Percentiles rank a stretch among this genome's conserved stretches.
phyloP scores from a whole-genome alignment of 2,888 invertebrate genomes.

The Pandemis cinnamomeana region DNA sequence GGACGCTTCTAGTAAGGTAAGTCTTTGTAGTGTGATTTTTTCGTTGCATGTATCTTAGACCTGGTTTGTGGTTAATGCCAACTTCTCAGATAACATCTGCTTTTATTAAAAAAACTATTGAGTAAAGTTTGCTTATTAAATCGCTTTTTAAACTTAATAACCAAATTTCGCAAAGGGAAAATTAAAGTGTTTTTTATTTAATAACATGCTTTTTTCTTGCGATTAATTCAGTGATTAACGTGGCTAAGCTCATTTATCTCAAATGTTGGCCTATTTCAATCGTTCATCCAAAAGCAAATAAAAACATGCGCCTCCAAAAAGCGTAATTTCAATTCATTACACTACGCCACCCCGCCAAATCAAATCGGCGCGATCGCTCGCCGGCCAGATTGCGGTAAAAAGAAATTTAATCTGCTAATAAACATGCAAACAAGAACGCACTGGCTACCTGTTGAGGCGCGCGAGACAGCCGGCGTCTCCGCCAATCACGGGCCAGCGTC shows the following conservation, averaged over 20 bases:
- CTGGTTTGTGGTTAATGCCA: too few species aligned
- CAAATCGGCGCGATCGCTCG: conserved; percentile 64
- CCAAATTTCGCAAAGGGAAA: too few species aligned
- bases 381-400: conserved; percentile 73
- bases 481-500: conserved; percentile 76
- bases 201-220: too few species aligned
- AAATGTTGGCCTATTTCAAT: background rate
- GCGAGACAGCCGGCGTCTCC: conserved; percentile 71
- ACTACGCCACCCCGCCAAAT: conserved; percentile 53
- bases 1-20: background rate
- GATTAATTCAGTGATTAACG: too few species aligned
- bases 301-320: conserved; percentile 8
- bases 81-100: too few species aligned
- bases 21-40: background rate
- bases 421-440: conserved; percentile 82
- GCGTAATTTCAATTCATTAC: conserved; percentile 37
- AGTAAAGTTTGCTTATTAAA: too few species aligned
- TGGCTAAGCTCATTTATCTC: background rate
- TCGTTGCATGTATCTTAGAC: too few species aligned
- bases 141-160: too few species aligned
- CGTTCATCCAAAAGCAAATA: background rate
- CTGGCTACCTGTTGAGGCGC: conserved; percentile 84
- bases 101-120: too few species aligned
- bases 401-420: conserved; percentile 83
- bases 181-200: too few species aligned